Base-by-base conservation (phyloP, 2,113 vertebrate species). In the Nothocercus nigrocapillus region DNA sequence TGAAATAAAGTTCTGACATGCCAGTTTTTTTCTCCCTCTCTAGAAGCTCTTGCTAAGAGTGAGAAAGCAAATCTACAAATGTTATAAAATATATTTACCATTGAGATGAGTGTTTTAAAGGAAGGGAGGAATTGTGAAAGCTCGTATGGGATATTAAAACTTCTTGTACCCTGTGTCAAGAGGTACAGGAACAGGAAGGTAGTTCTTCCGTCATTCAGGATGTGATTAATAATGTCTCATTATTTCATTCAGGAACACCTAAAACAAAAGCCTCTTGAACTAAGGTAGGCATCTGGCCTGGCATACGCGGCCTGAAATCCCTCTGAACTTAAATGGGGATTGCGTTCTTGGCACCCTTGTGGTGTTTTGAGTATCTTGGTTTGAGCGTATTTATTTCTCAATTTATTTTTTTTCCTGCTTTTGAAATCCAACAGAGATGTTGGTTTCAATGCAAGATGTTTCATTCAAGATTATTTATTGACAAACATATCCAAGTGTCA, bases 221-320 rank as follows among this genome's bases (percentile, higher is more conserved):
- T 98, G 91, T 96, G 96, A 96, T 97, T 97, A 97, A 95, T 94
- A 95, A 95, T 90, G 67, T 95, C 82, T 98, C 94, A 96, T 93
- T 89, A 94, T 96, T 96, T 96, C 95, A 93, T 98, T 97, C 96
- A 97, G 97, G 96, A 97, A 96, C 73, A 75, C 82, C 93, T 90
- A 93, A 97, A 97, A 96, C 94, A 97, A 96, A 97, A 95, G 93
- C 82, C 49, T 76, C 18, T 85, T 92, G 36, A 82, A 80, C 49
- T 83, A 53, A 63, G 88, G 56, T 67, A 64, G 84, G 69, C 77
- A 24, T 63, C 51, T 84, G 53, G 68, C 44, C 40, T 88, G 85
- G 79, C 94, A 83, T 61, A 34, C 75, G 44, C 74, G 49, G 34
- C 53, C 73, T 88, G 66, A 85, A 94, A 63, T 93, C 17, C 5